Evolutionary conservation across 2,888 invertebrate species (phyloP), one percentile per base, ranked within the genome.

Genomic region (Carpatolechia fugitivella): DNA sequence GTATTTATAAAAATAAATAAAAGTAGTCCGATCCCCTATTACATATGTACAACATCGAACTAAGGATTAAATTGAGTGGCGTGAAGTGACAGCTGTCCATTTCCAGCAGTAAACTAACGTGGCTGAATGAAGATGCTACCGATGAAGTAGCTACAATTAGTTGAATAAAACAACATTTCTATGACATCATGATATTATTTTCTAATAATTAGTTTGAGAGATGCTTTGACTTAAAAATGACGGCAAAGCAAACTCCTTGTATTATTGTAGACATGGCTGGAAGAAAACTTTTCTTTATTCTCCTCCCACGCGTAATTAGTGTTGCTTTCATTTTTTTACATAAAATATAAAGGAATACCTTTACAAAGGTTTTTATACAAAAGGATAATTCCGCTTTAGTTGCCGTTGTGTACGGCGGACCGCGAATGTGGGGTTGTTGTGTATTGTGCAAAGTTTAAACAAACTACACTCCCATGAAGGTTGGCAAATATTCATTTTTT

Each of bases 281-380:
- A 44, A 31, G 52, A 52, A 52, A 52, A 48, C 16, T 46, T 20
- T 35, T 24, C 52, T 52, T 49, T 52, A 36, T 53, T 30, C 47
- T 36, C 50, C 40, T 36, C 52, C 52, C 40, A 41, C 52, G 30
- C 35, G 56, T 60, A 59, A 58, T 52, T 54, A 58, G 50, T 52
- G 44, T 52, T 55, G 38, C 36, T n/a, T 18, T 18, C 55, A 49
- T 55, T 46, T 41, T 31, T 44, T 29, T 61, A 74, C 69, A 68
- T 69, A 70, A 72, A 78, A 69, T 47, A 72, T 64, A 69, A 78
- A 76, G 73, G 68, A 63, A 68, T 63, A 69, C 63, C 65, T 69
- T 70, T 74, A 74, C 73, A 78, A 75, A 79, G 77, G 76, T 74
- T 72, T 40, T 80, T 73, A 74, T 64, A 82, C 80, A 82, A 83